Conservation (phyloP, 1,140 invertebrate species). For the Drosophila murphyi region DNA sequence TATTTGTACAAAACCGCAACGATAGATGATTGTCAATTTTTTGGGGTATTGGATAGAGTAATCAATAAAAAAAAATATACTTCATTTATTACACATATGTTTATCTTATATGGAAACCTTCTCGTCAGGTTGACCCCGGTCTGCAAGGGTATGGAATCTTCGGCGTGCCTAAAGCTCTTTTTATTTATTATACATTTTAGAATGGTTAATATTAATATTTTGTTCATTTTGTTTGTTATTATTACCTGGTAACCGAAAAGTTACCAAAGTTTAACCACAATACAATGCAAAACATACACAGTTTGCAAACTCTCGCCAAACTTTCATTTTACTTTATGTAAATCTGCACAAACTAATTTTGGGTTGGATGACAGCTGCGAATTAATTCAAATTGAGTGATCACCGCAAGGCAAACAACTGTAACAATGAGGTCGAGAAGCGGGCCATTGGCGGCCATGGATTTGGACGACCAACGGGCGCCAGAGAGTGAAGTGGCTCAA, state of each 20-base stretch:
- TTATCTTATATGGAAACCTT: too few relatives aligned
- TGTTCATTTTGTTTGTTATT: not conserved
- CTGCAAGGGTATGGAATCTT: too few relatives aligned
- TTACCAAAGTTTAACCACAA: constrained; percentile 18
- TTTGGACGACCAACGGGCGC: not conserved
- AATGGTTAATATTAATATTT: too few relatives aligned
- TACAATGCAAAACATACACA: constrained; percentile 12
- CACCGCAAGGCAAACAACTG: constrained; percentile 68
- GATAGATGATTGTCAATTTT: too few relatives aligned
- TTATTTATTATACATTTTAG: too few relatives aligned
- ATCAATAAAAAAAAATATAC: too few relatives aligned
- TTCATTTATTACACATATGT: too few relatives aligned
- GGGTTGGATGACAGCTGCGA: constrained; percentile 75
- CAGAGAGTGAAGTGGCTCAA: constrained; percentile 10
- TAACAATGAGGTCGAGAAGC: constrained; percentile 3
- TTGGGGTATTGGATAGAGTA: too few relatives aligned
- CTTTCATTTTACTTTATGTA: constrained; percentile 68
- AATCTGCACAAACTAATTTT: constrained; percentile 75
- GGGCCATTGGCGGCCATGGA: constrained; percentile 5
- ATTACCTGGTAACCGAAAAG: not conserved
- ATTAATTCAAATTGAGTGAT: constrained; percentile 83
- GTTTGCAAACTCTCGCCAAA: constrained; percentile 38
- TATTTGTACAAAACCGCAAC: too few relatives aligned
- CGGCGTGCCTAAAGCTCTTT: too few relatives aligned
- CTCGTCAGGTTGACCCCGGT: too few relatives aligned